phyloP scores from a whole-genome alignment of 35 echinoderm and acorn worm species.

The Heliocidaris tuberculata region DNA sequence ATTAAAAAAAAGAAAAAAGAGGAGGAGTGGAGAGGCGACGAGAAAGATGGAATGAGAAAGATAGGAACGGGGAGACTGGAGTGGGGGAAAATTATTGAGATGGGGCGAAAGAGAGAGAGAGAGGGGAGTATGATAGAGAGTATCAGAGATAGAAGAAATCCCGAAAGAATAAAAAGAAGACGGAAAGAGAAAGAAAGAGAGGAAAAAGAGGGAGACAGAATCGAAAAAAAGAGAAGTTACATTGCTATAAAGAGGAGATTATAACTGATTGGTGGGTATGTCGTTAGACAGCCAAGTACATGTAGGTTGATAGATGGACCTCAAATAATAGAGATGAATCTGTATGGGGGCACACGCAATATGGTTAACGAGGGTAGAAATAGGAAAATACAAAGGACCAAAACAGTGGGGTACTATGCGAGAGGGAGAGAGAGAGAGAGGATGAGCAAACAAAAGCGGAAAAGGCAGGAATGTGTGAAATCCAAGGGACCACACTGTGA shows the following conservation, averaged over 20 bases:
- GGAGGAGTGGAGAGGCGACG: not conserved
- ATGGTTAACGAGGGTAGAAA: not conserved
- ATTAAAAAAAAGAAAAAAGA: not conserved
- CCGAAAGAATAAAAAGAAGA: not conserved
- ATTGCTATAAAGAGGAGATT: not conserved
- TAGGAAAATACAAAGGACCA: not conserved
- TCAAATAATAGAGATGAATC: constrained; percentile 1
- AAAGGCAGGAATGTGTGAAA: not conserved
- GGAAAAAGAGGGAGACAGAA: not conserved
- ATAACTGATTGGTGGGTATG: not conserved
- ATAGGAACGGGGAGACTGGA: not conserved
- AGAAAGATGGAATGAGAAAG: not conserved
- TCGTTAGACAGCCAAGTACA: not conserved
- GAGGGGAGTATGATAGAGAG: too few relatives aligned
- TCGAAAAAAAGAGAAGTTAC: not conserved
- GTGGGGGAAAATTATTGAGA: too few relatives aligned
- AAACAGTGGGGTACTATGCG: not conserved
- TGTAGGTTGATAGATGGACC: not conserved
- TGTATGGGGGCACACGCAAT: not conserved
- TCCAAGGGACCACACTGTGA: not conserved
- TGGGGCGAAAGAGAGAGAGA: too few relatives aligned
- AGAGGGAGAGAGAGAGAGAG: not conserved
- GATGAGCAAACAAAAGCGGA: too few relatives aligned
- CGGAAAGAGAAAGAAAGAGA: not conserved
- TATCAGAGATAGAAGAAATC: too few relatives aligned